These are phyloP conservation scores for Chrysomallon squamiferum DNA, from an alignment of 1,140 invertebrate species.

Conservation along the genomic window DNA sequence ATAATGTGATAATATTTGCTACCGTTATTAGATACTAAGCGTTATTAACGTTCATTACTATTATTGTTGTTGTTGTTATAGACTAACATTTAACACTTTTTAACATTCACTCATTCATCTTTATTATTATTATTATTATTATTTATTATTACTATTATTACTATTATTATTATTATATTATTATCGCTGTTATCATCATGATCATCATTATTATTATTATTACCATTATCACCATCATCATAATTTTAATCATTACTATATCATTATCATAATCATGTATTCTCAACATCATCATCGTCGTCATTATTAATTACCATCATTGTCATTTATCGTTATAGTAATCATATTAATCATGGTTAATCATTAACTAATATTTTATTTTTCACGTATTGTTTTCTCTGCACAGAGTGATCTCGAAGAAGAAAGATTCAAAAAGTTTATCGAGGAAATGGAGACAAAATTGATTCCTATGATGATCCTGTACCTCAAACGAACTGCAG, in stretches of 20 bases:
- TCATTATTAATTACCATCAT: not conserved
- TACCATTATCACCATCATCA: not conserved
- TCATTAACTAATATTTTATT: not conserved
- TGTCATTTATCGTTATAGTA: not conserved
- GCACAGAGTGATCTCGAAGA: slow-evolving; percentile 43
- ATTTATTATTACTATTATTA: not conserved
- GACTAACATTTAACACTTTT: not conserved
- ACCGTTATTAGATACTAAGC: not conserved
- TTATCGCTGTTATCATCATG: too few relatives aligned
- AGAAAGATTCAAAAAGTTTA: slow-evolving; percentile 28
- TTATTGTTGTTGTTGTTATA: not conserved
- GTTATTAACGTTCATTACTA: not conserved
- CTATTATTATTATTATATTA: too few relatives aligned
- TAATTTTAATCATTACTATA: not conserved
- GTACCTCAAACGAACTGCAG: slow-evolving; percentile 70
- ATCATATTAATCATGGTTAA: not conserved
- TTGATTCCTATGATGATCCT: slow-evolving; percentile 73
- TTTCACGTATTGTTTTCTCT: not conserved
- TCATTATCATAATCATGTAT: not conserved
- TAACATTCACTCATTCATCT: not conserved
- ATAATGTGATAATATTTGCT: not conserved
- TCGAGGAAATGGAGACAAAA: slow-evolving; percentile 14
- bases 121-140: not conserved
- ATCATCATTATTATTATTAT: not conserved
- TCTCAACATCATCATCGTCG: not conserved